phyloP scores from a whole-genome alignment of 2,113 vertebrate genomes.

The Podarcis muralis region DNA sequence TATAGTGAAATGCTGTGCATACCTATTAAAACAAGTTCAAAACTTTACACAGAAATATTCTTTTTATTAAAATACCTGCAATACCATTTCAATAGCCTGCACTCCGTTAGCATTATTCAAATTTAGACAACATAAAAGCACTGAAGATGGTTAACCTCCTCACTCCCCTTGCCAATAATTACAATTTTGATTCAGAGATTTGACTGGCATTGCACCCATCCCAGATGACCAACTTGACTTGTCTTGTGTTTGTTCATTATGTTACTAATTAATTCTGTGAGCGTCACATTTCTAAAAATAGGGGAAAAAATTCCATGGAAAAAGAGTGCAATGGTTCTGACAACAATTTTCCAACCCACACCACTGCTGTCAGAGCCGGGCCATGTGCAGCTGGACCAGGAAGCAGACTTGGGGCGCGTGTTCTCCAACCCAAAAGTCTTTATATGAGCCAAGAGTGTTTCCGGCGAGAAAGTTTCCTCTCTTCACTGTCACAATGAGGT shows the following conservation, averaged over 20 bases:
- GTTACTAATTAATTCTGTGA: conserved; percentile 2
- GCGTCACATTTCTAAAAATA: not conserved
- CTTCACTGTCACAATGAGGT: not conserved
- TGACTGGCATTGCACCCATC: not conserved
- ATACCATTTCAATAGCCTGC: not conserved
- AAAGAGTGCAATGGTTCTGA: not conserved
- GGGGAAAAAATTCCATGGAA: not conserved
- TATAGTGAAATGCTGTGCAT: not conserved
- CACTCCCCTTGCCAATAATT: not conserved
- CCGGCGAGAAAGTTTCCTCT: not conserved
- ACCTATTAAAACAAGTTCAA: not conserved
- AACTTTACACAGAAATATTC: not conserved
- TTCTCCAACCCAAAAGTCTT: not conserved
- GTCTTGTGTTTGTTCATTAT: not conserved
- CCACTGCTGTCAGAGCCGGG: not conserved
- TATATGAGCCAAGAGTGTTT: not conserved
- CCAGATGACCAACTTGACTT: not conserved
- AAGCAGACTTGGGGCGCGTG: not conserved
- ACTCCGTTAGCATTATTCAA: not conserved
- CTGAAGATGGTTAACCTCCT: too few relatives aligned
- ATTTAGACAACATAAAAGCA: not conserved
- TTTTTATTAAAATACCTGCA: not conserved
- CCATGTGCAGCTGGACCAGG: not conserved
- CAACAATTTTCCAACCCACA: not conserved
- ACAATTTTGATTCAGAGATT: not conserved